Conservation (phyloP, 2,888 invertebrate species). For the Eubasilissa splendida region DNA sequence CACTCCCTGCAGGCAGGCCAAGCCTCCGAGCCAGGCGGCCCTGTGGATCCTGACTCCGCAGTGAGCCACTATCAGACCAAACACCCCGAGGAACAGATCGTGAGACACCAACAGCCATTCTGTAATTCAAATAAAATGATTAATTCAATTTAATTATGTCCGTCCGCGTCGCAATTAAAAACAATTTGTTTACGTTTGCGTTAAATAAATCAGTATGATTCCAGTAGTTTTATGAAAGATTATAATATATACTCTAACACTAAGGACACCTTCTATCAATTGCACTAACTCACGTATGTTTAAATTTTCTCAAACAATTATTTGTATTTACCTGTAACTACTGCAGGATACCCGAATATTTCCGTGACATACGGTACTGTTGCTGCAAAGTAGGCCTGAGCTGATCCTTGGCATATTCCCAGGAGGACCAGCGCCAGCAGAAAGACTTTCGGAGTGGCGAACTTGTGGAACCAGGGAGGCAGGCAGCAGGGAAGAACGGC, state of each 20-base stretch:
- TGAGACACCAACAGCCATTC: constrained; percentile 74
- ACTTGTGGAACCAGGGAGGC: constrained; percentile 66
- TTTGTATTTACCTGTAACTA: constrained; percentile 63
- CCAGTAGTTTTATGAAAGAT: no score
- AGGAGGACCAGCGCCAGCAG: constrained; percentile 65
- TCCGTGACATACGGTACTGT: constrained; percentile 69
- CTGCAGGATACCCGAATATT: constrained; percentile 66
- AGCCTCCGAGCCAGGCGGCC: constrained; percentile 73
- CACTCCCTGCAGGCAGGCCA: constrained; percentile 72
- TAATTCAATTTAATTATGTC: not conserved
- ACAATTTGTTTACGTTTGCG: not conserved
- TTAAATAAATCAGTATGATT: not conserved
- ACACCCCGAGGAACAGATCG: constrained; percentile 71
- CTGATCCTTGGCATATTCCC: constrained; percentile 67
- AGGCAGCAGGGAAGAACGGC: constrained; percentile 67
- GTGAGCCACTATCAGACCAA: constrained; percentile 72
- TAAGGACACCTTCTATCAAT: no score
- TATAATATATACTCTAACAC: no score
- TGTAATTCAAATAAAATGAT: constrained; percentile 60
- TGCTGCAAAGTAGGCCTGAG: constrained; percentile 69
- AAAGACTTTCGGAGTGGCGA: constrained; percentile 68
- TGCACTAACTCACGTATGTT: no score
- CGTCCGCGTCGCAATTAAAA: not conserved
- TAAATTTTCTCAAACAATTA: no score
- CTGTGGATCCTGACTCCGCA: constrained; percentile 75